phyloP scores from a whole-genome alignment of 2,888 invertebrate species.

The Hydrotaea cyrtoneurina region DNA sequence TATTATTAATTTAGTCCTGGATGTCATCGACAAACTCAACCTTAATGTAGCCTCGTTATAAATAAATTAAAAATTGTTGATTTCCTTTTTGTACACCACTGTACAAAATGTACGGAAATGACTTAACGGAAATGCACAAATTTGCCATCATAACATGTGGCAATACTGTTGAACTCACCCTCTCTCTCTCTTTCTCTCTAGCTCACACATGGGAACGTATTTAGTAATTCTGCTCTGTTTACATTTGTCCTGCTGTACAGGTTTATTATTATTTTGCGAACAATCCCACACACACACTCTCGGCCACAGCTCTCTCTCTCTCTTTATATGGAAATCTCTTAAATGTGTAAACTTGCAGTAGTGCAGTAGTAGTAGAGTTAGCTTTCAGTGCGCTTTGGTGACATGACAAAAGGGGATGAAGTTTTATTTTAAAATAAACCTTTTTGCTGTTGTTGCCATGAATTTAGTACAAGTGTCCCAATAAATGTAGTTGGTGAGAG shows the following conservation, averaged over 20 bases:
- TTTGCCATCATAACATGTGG: not conserved
- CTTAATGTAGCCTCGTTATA: too few species aligned
- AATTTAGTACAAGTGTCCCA: conserved; percentile 52
- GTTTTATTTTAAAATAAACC: conserved; percentile 1
- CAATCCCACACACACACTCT: too few species aligned
- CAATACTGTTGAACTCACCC: not conserved
- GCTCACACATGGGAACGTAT: not conserved
- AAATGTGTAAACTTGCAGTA: conserved; percentile 57
- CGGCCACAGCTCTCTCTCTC: conserved; percentile 51
- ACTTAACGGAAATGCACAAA: conserved; percentile 10
- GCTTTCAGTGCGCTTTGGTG: conserved; percentile 36
- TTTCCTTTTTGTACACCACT: too few species aligned
- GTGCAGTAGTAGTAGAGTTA: conserved; percentile 47
- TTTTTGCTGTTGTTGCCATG: conserved; percentile 11
- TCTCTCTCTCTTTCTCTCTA: not conserved
- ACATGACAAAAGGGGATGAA: conserved; percentile 40
- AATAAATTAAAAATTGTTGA: too few species aligned
- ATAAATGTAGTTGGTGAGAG: conserved; percentile 44
- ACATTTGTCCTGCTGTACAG: conserved; percentile 48
- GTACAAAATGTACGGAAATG: too few species aligned
- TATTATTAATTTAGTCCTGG: too few species aligned
- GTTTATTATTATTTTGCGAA: not conserved
- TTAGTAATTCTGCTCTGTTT: conserved; percentile 54
- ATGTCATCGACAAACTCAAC: too few species aligned
- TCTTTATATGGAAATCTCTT: conserved; percentile 11